A percentile compares a stretch with the other conserved stretches of the same genome.
Evolutionary conservation across 2,797 vertebrate species (phyloP).

Genomic region (Diplodus puntazzo): DNA sequence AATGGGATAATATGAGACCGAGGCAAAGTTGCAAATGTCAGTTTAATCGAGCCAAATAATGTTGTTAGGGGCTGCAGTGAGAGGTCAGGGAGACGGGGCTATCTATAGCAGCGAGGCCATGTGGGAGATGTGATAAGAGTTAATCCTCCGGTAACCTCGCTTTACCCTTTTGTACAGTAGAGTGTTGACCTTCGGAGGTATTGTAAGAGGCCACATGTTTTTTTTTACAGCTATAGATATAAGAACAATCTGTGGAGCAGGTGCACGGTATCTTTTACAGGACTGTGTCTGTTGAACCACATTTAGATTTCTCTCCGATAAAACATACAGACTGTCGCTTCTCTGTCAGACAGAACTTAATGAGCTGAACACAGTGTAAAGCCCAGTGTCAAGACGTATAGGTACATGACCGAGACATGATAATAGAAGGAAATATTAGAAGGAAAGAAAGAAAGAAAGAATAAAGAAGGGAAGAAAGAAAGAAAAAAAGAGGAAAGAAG

Average conservation of each 20-base stretch:
- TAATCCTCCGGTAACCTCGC: constrained; percentile 31
- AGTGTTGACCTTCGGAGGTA: constrained; percentile 19
- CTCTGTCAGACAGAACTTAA: neutral
- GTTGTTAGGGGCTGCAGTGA: constrained; percentile 47
- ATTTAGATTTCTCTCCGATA: constrained; percentile 14
- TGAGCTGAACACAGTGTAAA: too few species aligned
- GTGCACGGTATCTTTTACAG: neutral
- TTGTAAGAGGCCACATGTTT: neutral
- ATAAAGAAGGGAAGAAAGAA: too few species aligned
- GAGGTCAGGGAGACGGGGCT: constrained; percentile 45
- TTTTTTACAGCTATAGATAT: neutral
- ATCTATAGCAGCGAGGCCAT: constrained; percentile 51
- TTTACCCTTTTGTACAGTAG: constrained; percentile 19
- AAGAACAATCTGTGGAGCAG: constrained; percentile 6
- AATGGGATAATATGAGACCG: constrained; percentile 67
- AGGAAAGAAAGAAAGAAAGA: too few species aligned
- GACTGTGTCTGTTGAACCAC: constrained; percentile 8
- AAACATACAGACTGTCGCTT: neutral
- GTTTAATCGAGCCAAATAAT: constrained; percentile 77
- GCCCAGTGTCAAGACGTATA: too few species aligned
- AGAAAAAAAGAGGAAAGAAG: too few species aligned
- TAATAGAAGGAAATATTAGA: too few species aligned
- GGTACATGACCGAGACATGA: too few species aligned
- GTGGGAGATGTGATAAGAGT: constrained; percentile 49
- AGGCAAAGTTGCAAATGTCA: constrained; percentile 74